A percentile compares a stretch with the other conserved stretches of the same genome.
These are phyloP conservation scores for Gymnogyps californianus DNA, from an alignment of 2,113 vertebrate genomes.

Conservation along the genomic window DNA sequence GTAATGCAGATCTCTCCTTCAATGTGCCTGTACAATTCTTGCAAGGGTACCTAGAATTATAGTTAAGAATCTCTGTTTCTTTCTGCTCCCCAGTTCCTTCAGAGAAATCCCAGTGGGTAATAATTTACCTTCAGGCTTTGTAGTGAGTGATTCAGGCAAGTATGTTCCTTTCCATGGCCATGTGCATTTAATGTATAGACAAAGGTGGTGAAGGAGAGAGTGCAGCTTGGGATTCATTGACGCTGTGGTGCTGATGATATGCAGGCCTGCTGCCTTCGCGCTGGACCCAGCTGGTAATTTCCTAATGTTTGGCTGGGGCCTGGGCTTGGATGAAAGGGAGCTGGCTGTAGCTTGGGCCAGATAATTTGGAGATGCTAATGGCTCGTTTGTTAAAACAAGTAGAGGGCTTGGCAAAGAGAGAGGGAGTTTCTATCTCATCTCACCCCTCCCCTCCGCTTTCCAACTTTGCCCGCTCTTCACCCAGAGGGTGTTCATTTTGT, in stretches of 20 bases:
- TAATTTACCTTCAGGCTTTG: not conserved
- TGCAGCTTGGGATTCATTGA: not conserved
- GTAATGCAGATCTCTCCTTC: not conserved
- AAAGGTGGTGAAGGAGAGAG: not conserved
- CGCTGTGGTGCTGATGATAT: not conserved
- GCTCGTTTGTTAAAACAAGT: slow-evolving; percentile 45
- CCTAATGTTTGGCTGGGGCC: slow-evolving; percentile 40
- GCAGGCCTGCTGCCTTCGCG: slow-evolving; percentile 3
- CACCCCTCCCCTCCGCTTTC: not conserved
- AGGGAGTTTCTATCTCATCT: not conserved
- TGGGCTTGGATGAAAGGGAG: slow-evolving; percentile 31
- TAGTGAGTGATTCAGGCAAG: not conserved
- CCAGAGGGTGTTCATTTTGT: not conserved
- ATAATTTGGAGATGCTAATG: slow-evolving; percentile 57
- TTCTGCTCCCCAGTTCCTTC: not conserved
- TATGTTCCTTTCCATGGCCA: not conserved
- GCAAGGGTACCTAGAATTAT: not conserved
- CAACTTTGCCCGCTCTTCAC: not conserved
- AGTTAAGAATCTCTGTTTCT: not conserved
- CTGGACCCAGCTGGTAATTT: slow-evolving; percentile 44
- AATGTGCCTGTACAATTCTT: not conserved
- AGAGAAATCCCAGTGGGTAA: not conserved
- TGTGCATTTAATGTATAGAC: not conserved
- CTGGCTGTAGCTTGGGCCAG: slow-evolving; percentile 29
- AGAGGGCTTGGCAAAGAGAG: slow-evolving; percentile 18